phyloP scores from a whole-genome alignment of 1,140 invertebrate genomes.

The Hermetia illucens region DNA sequence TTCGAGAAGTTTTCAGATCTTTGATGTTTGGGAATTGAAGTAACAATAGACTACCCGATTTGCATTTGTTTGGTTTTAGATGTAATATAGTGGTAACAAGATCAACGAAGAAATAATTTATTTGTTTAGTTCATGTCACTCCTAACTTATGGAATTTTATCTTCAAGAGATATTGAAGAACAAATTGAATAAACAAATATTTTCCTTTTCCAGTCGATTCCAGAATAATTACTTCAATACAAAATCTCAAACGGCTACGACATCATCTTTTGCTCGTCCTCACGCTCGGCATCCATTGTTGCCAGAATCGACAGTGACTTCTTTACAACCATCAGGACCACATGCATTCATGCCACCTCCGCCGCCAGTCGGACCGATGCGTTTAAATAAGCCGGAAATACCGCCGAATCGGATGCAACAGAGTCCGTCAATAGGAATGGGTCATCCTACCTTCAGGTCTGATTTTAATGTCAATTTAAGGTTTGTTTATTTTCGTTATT shows the following conservation, averaged over 20 bases:
- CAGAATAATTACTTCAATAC: conserved; percentile 6
- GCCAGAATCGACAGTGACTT: conserved; percentile 29
- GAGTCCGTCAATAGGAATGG: conserved; percentile 36
- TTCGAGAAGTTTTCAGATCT: too few species aligned
- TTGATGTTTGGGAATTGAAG: too few species aligned
- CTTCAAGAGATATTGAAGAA: too few species aligned
- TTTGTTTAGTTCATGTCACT: too few species aligned
- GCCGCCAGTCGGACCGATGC: conserved; percentile 41
- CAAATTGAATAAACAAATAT: too few species aligned
- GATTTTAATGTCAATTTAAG: conserved; percentile 49
- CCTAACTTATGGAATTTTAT: too few species aligned
- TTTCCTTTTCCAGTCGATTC: conserved; percentile 13
- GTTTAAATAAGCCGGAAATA: conserved; percentile 33
- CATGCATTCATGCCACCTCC: conserved; percentile 59
- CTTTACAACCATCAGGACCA: conserved; percentile 36
- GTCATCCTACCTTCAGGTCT: conserved; percentile 72
- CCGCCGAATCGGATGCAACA: conserved; percentile 38
- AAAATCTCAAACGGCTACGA: conserved; percentile 6
- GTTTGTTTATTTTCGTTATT: conserved; percentile 34
- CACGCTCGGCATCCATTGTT: conserved; percentile 24
- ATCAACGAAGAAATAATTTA: too few species aligned
- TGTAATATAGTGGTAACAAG: too few species aligned
- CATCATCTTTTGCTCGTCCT: conserved; percentile 21
- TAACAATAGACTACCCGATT: too few species aligned
- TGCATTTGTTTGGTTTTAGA: too few species aligned